phyloP scores from a whole-genome alignment of 2,888 invertebrate species.

The Digitonthophagus gazella region DNA sequence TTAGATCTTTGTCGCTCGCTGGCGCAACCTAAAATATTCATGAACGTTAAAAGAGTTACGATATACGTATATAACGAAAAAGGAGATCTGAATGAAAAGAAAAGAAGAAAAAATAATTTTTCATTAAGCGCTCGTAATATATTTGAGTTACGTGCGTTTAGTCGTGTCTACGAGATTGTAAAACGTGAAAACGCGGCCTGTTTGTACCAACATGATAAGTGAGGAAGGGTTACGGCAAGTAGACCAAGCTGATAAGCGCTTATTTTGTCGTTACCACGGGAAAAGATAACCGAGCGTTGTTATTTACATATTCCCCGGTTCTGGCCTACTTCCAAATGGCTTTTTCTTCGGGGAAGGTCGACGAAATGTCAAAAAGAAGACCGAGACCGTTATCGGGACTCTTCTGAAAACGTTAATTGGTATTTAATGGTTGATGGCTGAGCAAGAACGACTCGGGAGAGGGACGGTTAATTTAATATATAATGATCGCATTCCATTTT shows the following conservation, averaged over 20 bases:
- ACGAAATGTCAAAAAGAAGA: too few relatives aligned
- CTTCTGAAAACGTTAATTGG: too few relatives aligned
- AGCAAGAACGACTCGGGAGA: too few relatives aligned
- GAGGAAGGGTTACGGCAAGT: not conserved
- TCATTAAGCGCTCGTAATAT: not conserved
- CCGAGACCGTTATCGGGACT: too few relatives aligned
- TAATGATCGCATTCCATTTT: conserved; percentile 2
- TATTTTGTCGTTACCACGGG: not conserved
- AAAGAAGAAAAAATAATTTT: too few relatives aligned
- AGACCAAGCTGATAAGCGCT: not conserved
- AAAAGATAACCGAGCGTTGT: too few relatives aligned
- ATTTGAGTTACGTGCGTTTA: not conserved
- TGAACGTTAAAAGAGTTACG: not conserved
- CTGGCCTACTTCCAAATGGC: too few relatives aligned
- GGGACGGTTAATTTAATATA: not conserved
- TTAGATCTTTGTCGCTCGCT: not conserved
- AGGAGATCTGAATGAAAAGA: too few relatives aligned
- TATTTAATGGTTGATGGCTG: too few relatives aligned
- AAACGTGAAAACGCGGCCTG: not conserved
- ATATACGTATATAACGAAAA: too few relatives aligned
- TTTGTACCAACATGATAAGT: not conserved
- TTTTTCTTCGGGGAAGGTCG: too few relatives aligned
- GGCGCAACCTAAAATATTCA: not conserved
- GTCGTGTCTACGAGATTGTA: not conserved
- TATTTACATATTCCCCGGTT: too few relatives aligned